Conservation (phyloP, 2,888 invertebrate genomes). For the Tipula vernalis region DNA sequence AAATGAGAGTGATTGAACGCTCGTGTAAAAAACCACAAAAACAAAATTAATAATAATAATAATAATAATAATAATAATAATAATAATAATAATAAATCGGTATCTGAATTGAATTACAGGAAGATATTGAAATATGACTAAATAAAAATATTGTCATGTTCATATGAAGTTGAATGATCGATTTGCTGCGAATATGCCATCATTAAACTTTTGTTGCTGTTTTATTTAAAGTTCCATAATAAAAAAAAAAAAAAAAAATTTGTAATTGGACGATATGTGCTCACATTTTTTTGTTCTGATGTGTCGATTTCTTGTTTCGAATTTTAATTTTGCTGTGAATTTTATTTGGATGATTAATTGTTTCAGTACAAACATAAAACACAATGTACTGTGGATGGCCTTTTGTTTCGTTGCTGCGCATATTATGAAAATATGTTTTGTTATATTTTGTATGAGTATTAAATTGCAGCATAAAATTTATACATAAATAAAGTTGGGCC, state of each 20-base stretch:
- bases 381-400: neutral
- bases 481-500: neutral
- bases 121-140: slow-evolving; percentile 4
- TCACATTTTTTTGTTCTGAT: neutral
- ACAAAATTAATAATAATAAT: neutral
- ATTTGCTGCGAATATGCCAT: neutral
- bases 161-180: neutral
- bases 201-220: neutral
- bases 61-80: neutral
- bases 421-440: neutral
- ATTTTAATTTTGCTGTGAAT: neutral
- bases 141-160: neutral
- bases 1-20: neutral
- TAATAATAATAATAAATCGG: neutral
- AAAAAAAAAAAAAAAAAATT: neutral
- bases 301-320: neutral
- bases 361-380: neutral
- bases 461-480: neutral
- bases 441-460: neutral
- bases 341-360: neutral
- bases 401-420: neutral
- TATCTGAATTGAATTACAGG: neutral
- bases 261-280: neutral
- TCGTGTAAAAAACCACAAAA: neutral
- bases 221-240: neutral